Percentiles rank a stretch among this genome's conserved stretches.
Evolutionary conservation across 92 coral and sea anemone species (phyloP).

Genomic region (Phenganax subtilis): DNA sequence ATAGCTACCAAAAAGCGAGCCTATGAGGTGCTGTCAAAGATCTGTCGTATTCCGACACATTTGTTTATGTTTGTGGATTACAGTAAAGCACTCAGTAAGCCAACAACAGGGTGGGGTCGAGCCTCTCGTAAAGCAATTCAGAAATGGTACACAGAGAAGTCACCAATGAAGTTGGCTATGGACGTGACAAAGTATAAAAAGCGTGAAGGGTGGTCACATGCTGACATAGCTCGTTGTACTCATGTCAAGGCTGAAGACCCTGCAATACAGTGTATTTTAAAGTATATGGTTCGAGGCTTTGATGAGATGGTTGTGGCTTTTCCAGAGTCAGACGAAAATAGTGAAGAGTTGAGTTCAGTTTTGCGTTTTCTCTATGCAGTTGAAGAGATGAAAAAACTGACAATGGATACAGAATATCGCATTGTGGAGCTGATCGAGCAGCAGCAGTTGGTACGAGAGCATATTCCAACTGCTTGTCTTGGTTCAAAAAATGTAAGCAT

Average conservation of each 20-base stretch:
- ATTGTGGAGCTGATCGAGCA: slow-evolving; percentile 56
- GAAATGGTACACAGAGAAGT: slow-evolving; percentile 83
- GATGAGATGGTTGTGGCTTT: slow-evolving; percentile 63
- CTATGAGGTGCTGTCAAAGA: slow-evolving; percentile 56
- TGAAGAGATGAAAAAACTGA: slow-evolving; percentile 58
- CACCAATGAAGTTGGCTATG: slow-evolving; percentile 59
- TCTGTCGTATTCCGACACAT: slow-evolving; percentile 87
- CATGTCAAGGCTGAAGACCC: slow-evolving; percentile 69
- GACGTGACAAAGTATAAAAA: slow-evolving; percentile 91
- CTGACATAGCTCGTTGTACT: slow-evolving; percentile 72
- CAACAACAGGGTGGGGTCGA: slow-evolving; percentile 79
- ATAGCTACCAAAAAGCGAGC: slow-evolving; percentile 68
- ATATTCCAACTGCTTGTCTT: slow-evolving; percentile 78
- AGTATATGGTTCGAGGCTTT: slow-evolving; percentile 65
- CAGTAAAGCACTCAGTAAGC: slow-evolving; percentile 61
- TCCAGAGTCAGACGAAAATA: slow-evolving; percentile 19
- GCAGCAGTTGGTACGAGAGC: slow-evolving; percentile 76
- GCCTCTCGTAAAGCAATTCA: slow-evolving; percentile 88
- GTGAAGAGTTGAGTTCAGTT: slow-evolving; percentile 58
- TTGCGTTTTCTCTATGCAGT: slow-evolving; percentile 59
- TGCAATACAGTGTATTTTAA: slow-evolving; percentile 53
- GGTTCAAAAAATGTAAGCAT: slow-evolving; percentile 56
- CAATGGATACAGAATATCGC: slow-evolving; percentile 55
- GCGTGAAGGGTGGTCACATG: slow-evolving; percentile 92
- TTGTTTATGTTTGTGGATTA: slow-evolving; percentile 68